Evolutionary conservation across 1,140 invertebrate species (phyloP).

Genomic region (Achroia grisella): DNA sequence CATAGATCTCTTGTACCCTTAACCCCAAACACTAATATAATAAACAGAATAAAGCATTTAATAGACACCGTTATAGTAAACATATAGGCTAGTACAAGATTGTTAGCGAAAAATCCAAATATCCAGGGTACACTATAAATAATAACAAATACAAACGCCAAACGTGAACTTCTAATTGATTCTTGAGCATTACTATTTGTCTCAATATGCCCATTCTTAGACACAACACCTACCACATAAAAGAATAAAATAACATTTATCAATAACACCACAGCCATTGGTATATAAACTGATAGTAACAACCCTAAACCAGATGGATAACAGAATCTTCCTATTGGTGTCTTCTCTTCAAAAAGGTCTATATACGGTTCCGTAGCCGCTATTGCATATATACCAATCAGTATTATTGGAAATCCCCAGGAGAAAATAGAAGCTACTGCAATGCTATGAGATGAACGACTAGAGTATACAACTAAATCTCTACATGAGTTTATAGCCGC

Average conservation of each 20-base stretch:
- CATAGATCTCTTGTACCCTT: slow-evolving; percentile 71
- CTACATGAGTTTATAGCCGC: slow-evolving; percentile 65
- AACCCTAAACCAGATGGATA: slow-evolving; percentile 62
- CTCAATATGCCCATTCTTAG: slow-evolving; percentile 39
- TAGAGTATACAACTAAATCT: slow-evolving; percentile 49
- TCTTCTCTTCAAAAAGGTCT: slow-evolving; percentile 42
- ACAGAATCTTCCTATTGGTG: slow-evolving; percentile 50
- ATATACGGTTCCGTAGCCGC: slow-evolving; percentile 49
- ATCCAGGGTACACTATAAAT: slow-evolving; percentile 71
- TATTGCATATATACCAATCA: slow-evolving; percentile 53
- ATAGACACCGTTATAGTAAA: slow-evolving; percentile 69
- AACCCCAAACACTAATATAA: slow-evolving; percentile 72
- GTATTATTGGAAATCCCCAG: slow-evolving; percentile 52
- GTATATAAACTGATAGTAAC: slow-evolving; percentile 64
- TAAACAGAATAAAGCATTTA: slow-evolving; percentile 71
- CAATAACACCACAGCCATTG: slow-evolving; percentile 51
- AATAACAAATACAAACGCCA: slow-evolving; percentile 67
- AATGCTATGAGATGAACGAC: slow-evolving; percentile 63
- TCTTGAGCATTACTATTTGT: slow-evolving; percentile 62
- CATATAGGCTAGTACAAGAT: slow-evolving; percentile 62
- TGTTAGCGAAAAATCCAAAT: slow-evolving; percentile 60
- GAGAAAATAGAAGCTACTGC: slow-evolving; percentile 60
- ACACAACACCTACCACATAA: slow-evolving; percentile 66
- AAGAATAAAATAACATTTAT: slow-evolving; percentile 67
- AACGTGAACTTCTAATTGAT: slow-evolving; percentile 53